A percentile compares a stretch with the other conserved stretches of the same genome.
Conservation (phyloP, 2,113 vertebrate species). For the Sciurus niger region DNA sequence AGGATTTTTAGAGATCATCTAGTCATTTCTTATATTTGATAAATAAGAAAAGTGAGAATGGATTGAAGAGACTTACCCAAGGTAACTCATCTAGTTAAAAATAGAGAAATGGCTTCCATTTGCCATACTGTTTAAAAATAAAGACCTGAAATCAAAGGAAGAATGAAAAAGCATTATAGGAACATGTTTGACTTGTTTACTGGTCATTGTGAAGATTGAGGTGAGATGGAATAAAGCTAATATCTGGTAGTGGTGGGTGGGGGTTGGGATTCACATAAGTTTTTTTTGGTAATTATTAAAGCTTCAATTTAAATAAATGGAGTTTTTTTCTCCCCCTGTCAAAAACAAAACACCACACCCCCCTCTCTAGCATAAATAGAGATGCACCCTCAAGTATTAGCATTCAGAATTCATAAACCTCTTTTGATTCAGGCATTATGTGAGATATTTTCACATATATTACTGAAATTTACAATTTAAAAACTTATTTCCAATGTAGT, state of each 20-base stretch:
- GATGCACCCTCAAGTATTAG: not conserved
- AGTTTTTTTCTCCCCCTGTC: not conserved
- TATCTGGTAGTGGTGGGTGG: not conserved
- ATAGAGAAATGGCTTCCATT: constrained; percentile 33
- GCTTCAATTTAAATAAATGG: constrained; percentile 34
- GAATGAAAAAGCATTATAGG: constrained; percentile 5
- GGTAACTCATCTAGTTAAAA: constrained; percentile 33
- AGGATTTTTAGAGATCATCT: constrained; percentile 38
- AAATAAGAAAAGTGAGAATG: constrained; percentile 59
- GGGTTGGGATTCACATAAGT: not conserved
- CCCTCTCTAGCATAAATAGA: not conserved
- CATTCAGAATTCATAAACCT: not conserved
- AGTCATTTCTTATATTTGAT: constrained; percentile 45
- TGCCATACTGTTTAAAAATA: constrained; percentile 50
- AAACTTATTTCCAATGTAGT: not conserved
- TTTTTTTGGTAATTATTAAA: constrained; percentile 27
- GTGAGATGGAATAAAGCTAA: not conserved
- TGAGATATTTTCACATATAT: constrained; percentile 17
- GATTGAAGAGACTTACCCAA: constrained; percentile 61
- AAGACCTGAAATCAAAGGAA: constrained; percentile 40
- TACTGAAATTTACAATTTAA: constrained; percentile 42
- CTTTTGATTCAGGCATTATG: not conserved
- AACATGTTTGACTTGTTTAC: constrained; percentile 11
- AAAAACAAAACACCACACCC: not conserved
- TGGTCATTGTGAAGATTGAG: not conserved